Evolutionary conservation across 1,140 invertebrate species (phyloP).

Genomic region (Centruroides vittatus): DNA sequence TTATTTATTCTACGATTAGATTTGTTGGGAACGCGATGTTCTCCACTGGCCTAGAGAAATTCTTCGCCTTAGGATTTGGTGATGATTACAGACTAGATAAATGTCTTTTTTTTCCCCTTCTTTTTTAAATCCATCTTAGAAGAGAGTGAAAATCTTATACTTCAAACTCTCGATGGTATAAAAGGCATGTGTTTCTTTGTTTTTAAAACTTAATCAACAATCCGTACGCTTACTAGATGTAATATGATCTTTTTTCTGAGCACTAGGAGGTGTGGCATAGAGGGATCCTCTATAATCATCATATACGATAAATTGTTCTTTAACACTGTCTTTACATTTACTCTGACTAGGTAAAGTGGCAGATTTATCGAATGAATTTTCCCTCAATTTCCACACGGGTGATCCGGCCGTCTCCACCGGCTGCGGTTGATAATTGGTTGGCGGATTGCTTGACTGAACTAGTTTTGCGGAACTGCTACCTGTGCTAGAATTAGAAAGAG

Average conservation of each 20-base stretch:
- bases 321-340: conserved; percentile 15
- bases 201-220: background rate
- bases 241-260: background rate
- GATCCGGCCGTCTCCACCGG: conserved; percentile 62
- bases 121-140: too few species aligned
- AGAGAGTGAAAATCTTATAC: too few species aligned
- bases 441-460: conserved; percentile 83
- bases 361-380: conserved; percentile 31
- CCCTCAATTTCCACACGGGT: conserved; percentile 80
- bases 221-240: background rate
- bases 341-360: conserved; percentile 10
- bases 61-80: too few species aligned
- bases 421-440: conserved; percentile 70
- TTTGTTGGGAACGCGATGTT: too few species aligned
- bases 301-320: conserved; percentile 19
- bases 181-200: too few species aligned
- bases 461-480: conserved; percentile 73
- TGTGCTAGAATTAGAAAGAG: conserved; percentile 81
- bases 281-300: conserved; percentile 16
- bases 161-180: too few species aligned
- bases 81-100: too few species aligned
- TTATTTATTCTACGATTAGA: too few species aligned
- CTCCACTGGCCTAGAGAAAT: too few species aligned
- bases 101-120: too few species aligned
- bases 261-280: background rate